Conservation (phyloP, 2,797 vertebrate genomes). For the Ctenopoma kingsleyae region DNA sequence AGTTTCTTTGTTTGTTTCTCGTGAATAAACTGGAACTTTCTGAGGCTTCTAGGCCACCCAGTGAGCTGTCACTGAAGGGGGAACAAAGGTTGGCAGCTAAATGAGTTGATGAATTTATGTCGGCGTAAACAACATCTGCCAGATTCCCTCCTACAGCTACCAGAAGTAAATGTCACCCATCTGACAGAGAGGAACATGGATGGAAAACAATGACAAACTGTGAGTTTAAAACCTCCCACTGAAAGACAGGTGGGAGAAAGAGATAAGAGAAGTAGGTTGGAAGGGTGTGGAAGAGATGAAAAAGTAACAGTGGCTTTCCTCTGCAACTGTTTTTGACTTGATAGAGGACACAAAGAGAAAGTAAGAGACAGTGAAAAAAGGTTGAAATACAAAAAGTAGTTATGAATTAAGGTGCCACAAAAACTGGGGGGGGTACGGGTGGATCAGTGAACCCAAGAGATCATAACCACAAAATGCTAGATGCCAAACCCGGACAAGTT, state of each 20-base stretch:
- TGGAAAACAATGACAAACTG: conserved; percentile 30
- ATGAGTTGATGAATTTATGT: conserved; percentile 42
- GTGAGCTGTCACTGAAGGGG: conserved; percentile 11
- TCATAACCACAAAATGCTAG: too few species aligned
- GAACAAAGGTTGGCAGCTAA: conserved; percentile 36
- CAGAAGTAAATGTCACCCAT: conserved; percentile 35
- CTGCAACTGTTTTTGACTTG: too few species aligned
- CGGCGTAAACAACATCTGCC: conserved; percentile 63
- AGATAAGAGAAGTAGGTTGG: conserved; percentile 17
- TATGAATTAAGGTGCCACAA: not conserved
- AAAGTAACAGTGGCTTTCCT: not conserved
- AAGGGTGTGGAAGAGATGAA: not conserved
- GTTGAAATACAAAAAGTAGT: not conserved
- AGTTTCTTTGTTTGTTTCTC: conserved; percentile 4
- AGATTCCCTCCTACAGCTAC: conserved; percentile 38
- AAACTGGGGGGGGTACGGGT: not conserved
- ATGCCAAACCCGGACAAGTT: too few species aligned
- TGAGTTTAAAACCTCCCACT: conserved; percentile 49
- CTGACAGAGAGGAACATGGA: conserved; percentile 25
- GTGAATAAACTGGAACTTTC: conserved; percentile 16
- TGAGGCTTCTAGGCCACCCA: conserved; percentile 8
- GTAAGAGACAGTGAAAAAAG: not conserved
- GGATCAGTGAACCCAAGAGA: too few species aligned
- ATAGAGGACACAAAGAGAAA: not conserved
- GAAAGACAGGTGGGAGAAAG: conserved; percentile 27